Base-by-base conservation (phyloP, 2,797 vertebrate genomes). In the Sebastes elongatus region DNA sequence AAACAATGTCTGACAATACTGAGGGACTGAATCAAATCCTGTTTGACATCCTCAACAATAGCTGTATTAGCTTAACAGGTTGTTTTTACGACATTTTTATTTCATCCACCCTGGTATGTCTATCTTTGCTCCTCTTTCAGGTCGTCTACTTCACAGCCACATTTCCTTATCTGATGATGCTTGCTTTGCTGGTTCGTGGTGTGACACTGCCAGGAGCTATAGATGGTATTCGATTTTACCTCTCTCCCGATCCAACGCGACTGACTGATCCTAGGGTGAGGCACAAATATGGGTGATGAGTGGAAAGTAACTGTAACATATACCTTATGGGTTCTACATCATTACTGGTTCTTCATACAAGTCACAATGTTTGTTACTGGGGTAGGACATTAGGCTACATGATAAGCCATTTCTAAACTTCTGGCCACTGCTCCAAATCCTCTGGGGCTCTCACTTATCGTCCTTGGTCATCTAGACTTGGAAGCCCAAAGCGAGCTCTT, bases 131-230 rank as follows among this genome's bases (percentile, higher is more conserved):
- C n/a, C 38, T 75, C 65, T 80, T 42, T 38, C 75, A 95, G 95
- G 91, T 94, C 3, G 97, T 98, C 2, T 98, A 98, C 78, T 96
- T 99, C 88, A 98, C 97, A 0, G 97, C 97, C 81, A 98, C 97
- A 0, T 99, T 98, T 78, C 97, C 97, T 2, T 98, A 97, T 33
- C 60, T 97, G 89, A 98, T 98, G 97, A 87, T 98, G 90, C 27
- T 96, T 0, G 96, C 96, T 72, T 92, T 99, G 88, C 87, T 99
- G 74, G 95, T 98, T 75, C 95, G 97, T 74, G 97, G 97, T 42
- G 92, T 98, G 46, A 96, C 97, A 0, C 90, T 99, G 27, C 97
- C 97, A 0, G 97, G 97, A 33, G 97, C 97, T 8, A 82, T 80
- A 67, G 94, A 96, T 38, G 97, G 97, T 67, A 96, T 99, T 80